phyloP scores from a whole-genome alignment of 1,140 invertebrate species.

The Zelostemma sp. region DNA sequence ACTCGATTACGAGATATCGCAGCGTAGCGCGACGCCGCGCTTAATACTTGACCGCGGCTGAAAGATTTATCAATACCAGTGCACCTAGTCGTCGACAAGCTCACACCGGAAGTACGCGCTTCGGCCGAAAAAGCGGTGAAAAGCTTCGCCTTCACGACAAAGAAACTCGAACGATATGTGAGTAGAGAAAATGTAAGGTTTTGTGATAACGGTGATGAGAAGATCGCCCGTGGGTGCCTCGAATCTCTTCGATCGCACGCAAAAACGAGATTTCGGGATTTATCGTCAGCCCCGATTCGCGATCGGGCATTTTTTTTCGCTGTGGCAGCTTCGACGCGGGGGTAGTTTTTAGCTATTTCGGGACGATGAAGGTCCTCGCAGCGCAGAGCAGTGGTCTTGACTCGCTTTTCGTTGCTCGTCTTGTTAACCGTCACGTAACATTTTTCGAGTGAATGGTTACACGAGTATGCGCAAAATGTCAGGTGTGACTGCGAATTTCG shows the following conservation, averaged over 20 bases:
- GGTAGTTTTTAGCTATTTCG: no score
- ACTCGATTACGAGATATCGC: conserved; percentile 47
- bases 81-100: conserved; percentile 55
- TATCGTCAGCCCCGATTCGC: no score
- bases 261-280: no score
- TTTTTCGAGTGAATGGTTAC: neutral
- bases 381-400: no score
- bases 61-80: conserved; percentile 69
- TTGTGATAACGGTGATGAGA: no score
- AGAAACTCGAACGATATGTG: conserved; percentile 47
- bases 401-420: neutral
- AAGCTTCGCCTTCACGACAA: conserved; percentile 25
- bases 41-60: conserved; percentile 48
- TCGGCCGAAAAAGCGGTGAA: conserved; percentile 32
- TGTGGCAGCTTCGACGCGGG: no score
- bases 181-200: conserved; percentile 38
- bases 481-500: no score
- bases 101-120: conserved; percentile 58
- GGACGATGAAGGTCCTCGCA: no score
- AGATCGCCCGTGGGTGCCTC: no score
- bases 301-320: no score
- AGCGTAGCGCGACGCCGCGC: conserved; percentile 43
- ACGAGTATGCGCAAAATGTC: neutral
- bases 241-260: no score
- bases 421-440: neutral